phyloP scores from a whole-genome alignment of 2,113 vertebrate species.

The Fulmarus glacialis region DNA sequence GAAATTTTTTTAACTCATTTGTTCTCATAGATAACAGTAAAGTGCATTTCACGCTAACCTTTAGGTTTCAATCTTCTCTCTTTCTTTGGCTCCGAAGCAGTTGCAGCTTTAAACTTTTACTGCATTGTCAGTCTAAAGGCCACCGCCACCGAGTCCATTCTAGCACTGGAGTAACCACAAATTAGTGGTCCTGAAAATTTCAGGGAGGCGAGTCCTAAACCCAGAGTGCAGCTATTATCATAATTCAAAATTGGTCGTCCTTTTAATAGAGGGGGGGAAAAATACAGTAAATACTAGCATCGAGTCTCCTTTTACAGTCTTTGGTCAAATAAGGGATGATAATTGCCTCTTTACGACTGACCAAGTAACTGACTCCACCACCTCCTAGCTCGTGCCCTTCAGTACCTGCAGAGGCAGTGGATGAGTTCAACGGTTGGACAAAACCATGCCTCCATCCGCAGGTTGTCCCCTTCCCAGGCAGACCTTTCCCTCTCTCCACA shows the following conservation, averaged over 20 bases:
- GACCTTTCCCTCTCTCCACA: background rate
- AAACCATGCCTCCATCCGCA: background rate
- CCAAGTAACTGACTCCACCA: conserved; percentile 41
- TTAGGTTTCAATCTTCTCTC: conserved; percentile 85
- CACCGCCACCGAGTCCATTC: conserved; percentile 77
- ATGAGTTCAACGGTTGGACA: background rate
- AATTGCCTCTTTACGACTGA: conserved; percentile 75
- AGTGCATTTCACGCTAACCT: conserved; percentile 88
- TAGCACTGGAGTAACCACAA: conserved; percentile 78
- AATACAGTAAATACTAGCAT: conserved; percentile 61
- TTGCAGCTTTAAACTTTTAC: conserved; percentile 85
- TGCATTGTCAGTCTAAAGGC: conserved; percentile 82
- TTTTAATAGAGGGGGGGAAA: conserved; percentile 57
- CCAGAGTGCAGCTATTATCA: conserved; percentile 57
- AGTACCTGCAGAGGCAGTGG: background rate
- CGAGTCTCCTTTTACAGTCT: conserved; percentile 61
- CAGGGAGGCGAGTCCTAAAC: conserved; percentile 76
- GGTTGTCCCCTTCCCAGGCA: background rate
- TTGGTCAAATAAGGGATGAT: conserved; percentile 53
- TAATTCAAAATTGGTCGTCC: conserved; percentile 75
- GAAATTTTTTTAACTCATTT: conserved; percentile 91
- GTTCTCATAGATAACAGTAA: conserved; percentile 88
- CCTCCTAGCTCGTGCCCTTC: conserved; percentile 42
- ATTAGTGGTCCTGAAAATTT: conserved; percentile 83
- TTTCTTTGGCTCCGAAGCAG: conserved; percentile 79